phyloP scores from a whole-genome alignment of 2,888 invertebrate genomes.

The Rhagophthalmus giganteus region DNA sequence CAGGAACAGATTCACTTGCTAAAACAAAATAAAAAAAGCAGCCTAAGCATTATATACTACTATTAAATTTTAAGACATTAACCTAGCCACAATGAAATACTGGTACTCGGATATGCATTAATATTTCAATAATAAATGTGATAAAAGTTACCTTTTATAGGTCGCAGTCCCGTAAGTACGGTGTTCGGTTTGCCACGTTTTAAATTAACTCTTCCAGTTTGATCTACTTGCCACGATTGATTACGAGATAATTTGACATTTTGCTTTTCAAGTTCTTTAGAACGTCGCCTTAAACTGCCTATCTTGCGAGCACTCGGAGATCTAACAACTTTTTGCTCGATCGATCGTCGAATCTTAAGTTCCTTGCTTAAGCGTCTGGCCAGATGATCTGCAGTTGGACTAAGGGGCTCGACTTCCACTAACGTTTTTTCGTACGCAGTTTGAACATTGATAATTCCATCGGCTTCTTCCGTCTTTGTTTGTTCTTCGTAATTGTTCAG shows the following conservation, averaged over 20 bases:
- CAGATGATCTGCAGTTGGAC: conserved; percentile 69
- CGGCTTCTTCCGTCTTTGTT: not conserved
- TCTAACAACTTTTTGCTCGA: conserved; percentile 70
- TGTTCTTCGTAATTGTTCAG: conserved; percentile 54
- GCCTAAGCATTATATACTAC: too few relatives aligned
- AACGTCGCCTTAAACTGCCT: conserved; percentile 71
- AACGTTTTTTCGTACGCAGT: conserved; percentile 74
- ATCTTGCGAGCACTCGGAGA: conserved; percentile 84
- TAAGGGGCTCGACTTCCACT: conserved; percentile 68
- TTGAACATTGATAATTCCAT: conserved; percentile 67
- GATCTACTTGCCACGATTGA: conserved; percentile 65
- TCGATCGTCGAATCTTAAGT: conserved; percentile 71
- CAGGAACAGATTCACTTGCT: too few relatives aligned
- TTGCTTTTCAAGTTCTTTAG: conserved; percentile 61
- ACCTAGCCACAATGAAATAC: too few relatives aligned
- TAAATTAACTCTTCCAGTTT: conserved; percentile 58
- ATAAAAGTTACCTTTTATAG: not conserved
- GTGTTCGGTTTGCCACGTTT: conserved; percentile 60
- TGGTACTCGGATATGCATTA: too few relatives aligned
- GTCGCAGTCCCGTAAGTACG: conserved; percentile 48
- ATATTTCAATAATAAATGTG: too few relatives aligned
- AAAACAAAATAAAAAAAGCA: too few relatives aligned
- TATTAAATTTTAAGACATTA: too few relatives aligned
- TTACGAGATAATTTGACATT: conserved; percentile 60
- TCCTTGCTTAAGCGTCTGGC: conserved; percentile 73